phyloP scores from a whole-genome alignment of 2,888 invertebrate genomes.

The Chouioia cunea region DNA sequence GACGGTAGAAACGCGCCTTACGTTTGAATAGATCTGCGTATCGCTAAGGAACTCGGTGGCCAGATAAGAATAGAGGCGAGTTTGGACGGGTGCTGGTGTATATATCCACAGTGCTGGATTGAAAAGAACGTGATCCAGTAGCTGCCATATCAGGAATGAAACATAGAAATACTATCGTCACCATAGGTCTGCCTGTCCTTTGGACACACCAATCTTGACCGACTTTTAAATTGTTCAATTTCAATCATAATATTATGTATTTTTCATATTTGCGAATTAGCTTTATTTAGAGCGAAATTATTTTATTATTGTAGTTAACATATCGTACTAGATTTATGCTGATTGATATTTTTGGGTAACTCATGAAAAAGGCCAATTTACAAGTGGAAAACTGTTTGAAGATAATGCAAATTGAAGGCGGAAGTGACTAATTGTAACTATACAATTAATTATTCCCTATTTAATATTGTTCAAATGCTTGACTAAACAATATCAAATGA shows the following conservation, averaged over 20 bases:
- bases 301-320: too few relatives aligned
- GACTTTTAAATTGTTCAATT: constrained; percentile 57
- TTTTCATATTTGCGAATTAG: neutral
- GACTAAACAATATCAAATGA: too few relatives aligned
- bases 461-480: too few relatives aligned
- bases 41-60: constrained; percentile 99
- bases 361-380: too few relatives aligned
- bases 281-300: too few relatives aligned
- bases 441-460: too few relatives aligned
- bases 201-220: constrained; percentile 66
- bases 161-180: constrained; percentile 88
- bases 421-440: too few relatives aligned
- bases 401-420: too few relatives aligned
- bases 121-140: constrained; percentile 98
- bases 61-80: constrained; percentile 95
- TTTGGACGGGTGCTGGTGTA: constrained; percentile 95
- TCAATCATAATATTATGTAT: neutral
- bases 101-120: constrained; percentile 99
- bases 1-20: constrained; percentile 95
- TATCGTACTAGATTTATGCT: too few relatives aligned
- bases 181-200: constrained; percentile 70
- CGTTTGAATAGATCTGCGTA: constrained; percentile 97
- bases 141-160: constrained; percentile 93
- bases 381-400: too few relatives aligned
- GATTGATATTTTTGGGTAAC: too few relatives aligned